Percentiles rank a stretch among this genome's conserved stretches.
Evolutionary conservation across 2,888 invertebrate species (phyloP).

Genomic region (Drosophila aldrichi): DNA sequence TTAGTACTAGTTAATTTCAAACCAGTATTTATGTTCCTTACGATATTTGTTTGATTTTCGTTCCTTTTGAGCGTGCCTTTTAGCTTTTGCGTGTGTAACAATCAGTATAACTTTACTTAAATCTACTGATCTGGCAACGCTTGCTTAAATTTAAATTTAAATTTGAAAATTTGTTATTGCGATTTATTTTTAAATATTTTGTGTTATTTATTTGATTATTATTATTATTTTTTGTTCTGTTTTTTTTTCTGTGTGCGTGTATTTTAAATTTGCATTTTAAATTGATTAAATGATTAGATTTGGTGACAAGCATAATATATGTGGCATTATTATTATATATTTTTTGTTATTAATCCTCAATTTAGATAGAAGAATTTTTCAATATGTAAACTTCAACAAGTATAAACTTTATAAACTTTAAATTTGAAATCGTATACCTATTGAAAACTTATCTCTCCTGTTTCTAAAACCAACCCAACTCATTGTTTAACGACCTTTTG

Average conservation of each 20-base stretch:
- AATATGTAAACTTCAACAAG: not conserved
- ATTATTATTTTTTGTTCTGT: too few species aligned
- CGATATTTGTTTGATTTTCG: slow-evolving; percentile 1
- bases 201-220: too few species aligned
- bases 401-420: not conserved
- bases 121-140: slow-evolving; percentile 23
- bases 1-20: not conserved
- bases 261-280: too few species aligned
- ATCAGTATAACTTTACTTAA: not conserved
- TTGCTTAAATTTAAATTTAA: slow-evolving; percentile 32
- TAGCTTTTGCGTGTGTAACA: slow-evolving; percentile 5
- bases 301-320: too few species aligned
- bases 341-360: too few species aligned
- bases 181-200: too few species aligned
- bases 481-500: slow-evolving; percentile 56
- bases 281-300: too few species aligned
- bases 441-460: not conserved
- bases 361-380: not conserved
- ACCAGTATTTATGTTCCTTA: not conserved
- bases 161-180: slow-evolving; percentile 28
- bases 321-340: too few species aligned
- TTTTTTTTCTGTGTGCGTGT: too few species aligned
- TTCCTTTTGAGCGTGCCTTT: not conserved
- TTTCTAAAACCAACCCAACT: not conserved
- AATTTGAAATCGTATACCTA: not conserved